Base-by-base conservation (phyloP, 2,113 vertebrate genomes). In the Urocitellus parryii region DNA sequence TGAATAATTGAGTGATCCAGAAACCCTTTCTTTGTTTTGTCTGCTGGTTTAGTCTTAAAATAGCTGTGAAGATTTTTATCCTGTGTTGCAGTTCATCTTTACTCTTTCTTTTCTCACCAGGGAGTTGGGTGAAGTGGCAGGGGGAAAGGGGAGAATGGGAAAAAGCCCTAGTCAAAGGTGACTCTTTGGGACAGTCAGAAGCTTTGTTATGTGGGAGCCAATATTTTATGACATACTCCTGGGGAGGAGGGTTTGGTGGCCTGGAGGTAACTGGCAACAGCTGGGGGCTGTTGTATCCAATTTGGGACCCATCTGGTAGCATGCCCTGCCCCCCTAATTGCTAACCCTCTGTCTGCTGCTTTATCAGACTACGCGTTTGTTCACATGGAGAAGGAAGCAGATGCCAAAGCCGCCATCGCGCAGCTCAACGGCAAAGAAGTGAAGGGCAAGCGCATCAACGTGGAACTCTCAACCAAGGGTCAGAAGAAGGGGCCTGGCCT, bases 381-480 rank as follows among this genome's bases (percentile, higher is more conserved):
- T 97, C 99, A 99, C 99, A 99, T 99, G 99, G 99, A 99, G 98
- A 99, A 99, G 98, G 99, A 99, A 98, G 99, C 99, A 93, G 99
- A 99, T 95, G 99, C 99, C 11, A 99, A 99, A 97, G 99, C 99
- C 98, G 99, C 99, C 98, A 99, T 99, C 96, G 99, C 99, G 98
- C 99, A 99, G 80, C 99, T 99, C 94, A 99, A 99, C 61, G 99
- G 99, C 97, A 99, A 99, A 97, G 99, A 99, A 82, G 99, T 99
- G 98, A 99, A 99, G 98, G 99, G 99, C 88, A 99, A 99, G 77
- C 99, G 99, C 13, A 99, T 99, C 85, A 99, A 99, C 17, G 99
- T 99, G 97, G 99, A 99, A 98, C 99, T 99, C 93, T 99, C 99
- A 95, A 99, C 99, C 98, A 99, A 99, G 95, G 99, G 99, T 97